Conservation (phyloP, 2,113 vertebrate species). For the Aix galericulata region DNA sequence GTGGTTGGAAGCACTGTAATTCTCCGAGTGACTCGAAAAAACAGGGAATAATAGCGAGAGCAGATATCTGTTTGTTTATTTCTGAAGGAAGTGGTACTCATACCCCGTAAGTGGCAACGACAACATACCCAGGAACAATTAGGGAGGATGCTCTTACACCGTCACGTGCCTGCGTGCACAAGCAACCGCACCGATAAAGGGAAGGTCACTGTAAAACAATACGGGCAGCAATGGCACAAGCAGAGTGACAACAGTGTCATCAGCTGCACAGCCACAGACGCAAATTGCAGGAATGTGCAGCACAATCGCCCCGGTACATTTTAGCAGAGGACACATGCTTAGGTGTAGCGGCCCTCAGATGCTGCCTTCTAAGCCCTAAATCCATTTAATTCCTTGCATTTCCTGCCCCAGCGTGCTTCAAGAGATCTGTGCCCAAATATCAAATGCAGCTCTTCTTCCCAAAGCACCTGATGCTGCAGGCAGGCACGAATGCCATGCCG, state of each 20-base stretch:
- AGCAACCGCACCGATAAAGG: constrained; percentile 32
- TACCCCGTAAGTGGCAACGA: constrained; percentile 18
- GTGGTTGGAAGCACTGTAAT: neutral
- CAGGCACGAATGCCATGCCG: neutral
- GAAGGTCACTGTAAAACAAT: constrained; percentile 46
- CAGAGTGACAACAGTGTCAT: neutral
- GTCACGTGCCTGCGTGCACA: constrained; percentile 49
- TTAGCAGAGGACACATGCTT: constrained; percentile 15
- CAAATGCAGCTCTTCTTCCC: neutral
- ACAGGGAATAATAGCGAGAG: neutral
- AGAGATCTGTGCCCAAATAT: neutral
- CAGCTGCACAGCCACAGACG: constrained; percentile 48
- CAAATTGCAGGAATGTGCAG: constrained; percentile 17
- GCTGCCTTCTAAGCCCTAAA: neutral
- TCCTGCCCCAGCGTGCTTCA: neutral
- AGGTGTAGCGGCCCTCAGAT: constrained; percentile 3
- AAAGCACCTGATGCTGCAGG: neutral
- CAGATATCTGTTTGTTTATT: constrained; percentile 41
- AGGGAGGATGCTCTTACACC: constrained; percentile 33
- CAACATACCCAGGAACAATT: constrained; percentile 52
- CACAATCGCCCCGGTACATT: neutral
- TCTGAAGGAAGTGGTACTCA: constrained; percentile 43
- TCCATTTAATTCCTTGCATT: neutral
- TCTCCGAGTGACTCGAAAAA: neutral
- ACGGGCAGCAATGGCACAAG: constrained; percentile 12